Evolutionary conservation across 1,140 invertebrate genomes (phyloP), one percentile per base, ranked within the genome.

Genomic region (Oscheius sp.): DNA sequence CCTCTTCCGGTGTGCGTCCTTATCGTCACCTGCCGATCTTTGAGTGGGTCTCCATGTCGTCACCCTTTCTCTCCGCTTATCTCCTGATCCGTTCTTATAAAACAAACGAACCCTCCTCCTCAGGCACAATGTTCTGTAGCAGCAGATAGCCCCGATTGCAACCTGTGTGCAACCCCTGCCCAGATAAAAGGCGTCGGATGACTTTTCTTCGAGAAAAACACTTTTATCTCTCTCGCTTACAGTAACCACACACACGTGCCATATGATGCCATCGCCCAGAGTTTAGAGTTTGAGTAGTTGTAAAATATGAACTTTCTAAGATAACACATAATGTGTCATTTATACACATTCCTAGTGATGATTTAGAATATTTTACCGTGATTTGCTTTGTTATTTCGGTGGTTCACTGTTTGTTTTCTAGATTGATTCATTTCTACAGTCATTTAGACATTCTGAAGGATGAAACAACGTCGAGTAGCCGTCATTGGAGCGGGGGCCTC

Each of bases 401-500:
- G n/a, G n/a, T n/a, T n/a, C n/a, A 42, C 10, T 42, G 38, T 42
- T 42, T 10, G 38, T 10, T 10, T 10, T n/a, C 38, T 10, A 42
- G 38, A 10, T 10, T 42, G n/a, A 42, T 10, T 10, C 10, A 42
- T 10, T 10, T 10, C 38, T n/a, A 42, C 10, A 42, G n/a, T 42
- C 10, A n/a, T n/a, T 42, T 10, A n/a, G 38, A 42, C 10, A 42
- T 42, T n/a, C n/a, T n/a, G 38, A 42, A 63, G 31, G 61, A 32
- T 63, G 31, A 13, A 32, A 32, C 32, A 69, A 34, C n/a, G 1
- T 18, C 64, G 75, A 32, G 76, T 75, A 23, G 79, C 80, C 20
- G 78, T 87, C n/a, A 80, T 88, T 55, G 87, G 88, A 10, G 86
- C 85, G 2, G 87, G 88, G 45, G 82, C 84, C 0, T 83, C 81